phyloP scores from a whole-genome alignment of 2,113 vertebrate species.

The Pleuronectes platessa region DNA sequence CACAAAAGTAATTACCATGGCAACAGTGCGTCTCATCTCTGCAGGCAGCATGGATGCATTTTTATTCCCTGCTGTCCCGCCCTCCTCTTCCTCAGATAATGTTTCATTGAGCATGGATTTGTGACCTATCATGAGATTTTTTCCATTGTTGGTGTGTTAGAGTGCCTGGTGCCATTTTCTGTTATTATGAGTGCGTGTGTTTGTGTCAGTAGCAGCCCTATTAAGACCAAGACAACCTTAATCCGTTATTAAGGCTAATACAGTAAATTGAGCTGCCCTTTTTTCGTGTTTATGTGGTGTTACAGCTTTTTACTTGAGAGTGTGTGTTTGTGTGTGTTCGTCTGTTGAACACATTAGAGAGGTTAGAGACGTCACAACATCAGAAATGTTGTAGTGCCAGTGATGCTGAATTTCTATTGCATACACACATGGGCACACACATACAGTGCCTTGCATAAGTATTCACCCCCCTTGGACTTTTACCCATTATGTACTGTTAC shows the following conservation, averaged over 20 bases:
- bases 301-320: not conserved
- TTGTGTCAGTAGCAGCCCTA: not conserved
- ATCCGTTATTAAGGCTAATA: slow-evolving; percentile 28
- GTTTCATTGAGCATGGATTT: slow-evolving; percentile 23
- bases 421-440: too few species aligned
- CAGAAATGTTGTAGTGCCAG: not conserved
- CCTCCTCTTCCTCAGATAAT: slow-evolving; percentile 23
- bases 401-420: not conserved
- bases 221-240: slow-evolving; percentile 24
- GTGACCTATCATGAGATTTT: slow-evolving; percentile 15
- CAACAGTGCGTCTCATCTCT: slow-evolving; percentile 55
- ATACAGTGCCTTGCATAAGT: too few species aligned
- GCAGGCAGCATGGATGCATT: slow-evolving; percentile 11
- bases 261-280: slow-evolving; percentile 20
- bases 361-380: not conserved
- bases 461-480: too few species aligned
- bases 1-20: slow-evolving; percentile 34
- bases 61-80: not conserved
- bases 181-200: slow-evolving; percentile 15
- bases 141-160: slow-evolving; percentile 3
- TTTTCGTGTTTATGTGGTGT: not conserved
- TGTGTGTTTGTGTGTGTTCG: not conserved
- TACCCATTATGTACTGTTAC: too few species aligned
- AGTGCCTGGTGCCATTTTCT: slow-evolving; percentile 24
- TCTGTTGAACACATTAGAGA: not conserved